Conservation (phyloP, 2,888 invertebrate genomes). For the Rhodophaea formosa region DNA sequence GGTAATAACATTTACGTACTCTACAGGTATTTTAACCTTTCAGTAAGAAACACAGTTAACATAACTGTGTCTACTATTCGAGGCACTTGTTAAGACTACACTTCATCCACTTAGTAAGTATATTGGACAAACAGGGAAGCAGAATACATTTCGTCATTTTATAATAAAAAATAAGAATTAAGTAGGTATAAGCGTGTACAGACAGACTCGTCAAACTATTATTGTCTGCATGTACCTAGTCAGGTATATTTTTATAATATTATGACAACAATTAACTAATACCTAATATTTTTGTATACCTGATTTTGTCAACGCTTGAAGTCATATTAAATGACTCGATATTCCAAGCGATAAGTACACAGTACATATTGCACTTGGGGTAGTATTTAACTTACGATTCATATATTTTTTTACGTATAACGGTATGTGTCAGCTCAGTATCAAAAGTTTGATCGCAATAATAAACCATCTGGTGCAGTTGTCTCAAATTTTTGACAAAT, state of each 20-base stretch:
- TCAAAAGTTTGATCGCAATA: no score
- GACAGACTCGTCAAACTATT: background rate
- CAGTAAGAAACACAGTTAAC: slow-evolving; percentile 54
- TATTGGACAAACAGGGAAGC: background rate
- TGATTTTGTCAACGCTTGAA: no score
- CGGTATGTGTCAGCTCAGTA: background rate
- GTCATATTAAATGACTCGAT: background rate
- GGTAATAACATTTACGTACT: background rate
- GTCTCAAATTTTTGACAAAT: background rate
- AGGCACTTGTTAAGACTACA: slow-evolving; percentile 42
- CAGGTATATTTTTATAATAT: no score
- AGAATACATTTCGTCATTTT: background rate
- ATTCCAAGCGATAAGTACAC: no score
- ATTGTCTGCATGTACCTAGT: no score
- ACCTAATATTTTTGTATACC: no score
- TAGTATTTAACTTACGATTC: background rate
- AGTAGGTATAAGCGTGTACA: background rate
- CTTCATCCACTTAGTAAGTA: background rate
- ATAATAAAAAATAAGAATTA: background rate
- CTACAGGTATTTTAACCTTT: slow-evolving; percentile 22
- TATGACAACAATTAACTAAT: no score
- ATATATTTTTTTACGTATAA: background rate
- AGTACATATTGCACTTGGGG: background rate
- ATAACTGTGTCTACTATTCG: slow-evolving; percentile 59
- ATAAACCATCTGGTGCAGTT: background rate